Evolutionary conservation across 2,888 invertebrate species (phyloP).

Genomic region (Himalopsyche kuldschensis): DNA sequence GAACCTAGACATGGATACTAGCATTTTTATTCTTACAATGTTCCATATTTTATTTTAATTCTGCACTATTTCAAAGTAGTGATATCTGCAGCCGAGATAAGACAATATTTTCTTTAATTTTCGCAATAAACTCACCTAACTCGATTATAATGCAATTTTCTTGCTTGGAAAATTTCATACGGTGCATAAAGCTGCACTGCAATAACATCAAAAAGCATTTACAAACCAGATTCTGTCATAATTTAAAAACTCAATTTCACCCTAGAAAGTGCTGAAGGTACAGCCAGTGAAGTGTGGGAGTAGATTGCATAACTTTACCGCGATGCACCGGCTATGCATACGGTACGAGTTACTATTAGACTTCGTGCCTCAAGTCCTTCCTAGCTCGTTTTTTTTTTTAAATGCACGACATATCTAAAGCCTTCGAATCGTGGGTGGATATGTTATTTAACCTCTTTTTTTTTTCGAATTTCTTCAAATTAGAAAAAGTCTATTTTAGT

Average conservation of each 20-base stretch:
- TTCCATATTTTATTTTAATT: too few species aligned
- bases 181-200: background rate
- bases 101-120: background rate
- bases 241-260: background rate
- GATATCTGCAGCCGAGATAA: background rate
- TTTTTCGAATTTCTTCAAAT: too few species aligned
- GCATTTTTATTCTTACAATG: too few species aligned
- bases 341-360: background rate
- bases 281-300: background rate
- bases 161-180: background rate
- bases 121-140: background rate
- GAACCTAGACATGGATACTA: too few species aligned
- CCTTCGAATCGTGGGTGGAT: too few species aligned
- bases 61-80: background rate
- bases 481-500: too few species aligned
- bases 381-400: too few species aligned
- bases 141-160: background rate
- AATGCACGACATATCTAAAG: too few species aligned
- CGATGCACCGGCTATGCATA: background rate
- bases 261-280: background rate
- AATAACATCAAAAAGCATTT: constrained; percentile 1
- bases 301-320: background rate
- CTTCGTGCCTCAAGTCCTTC: too few species aligned
- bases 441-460: too few species aligned
- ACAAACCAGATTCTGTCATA: background rate